These are phyloP conservation scores for Latrodectus hesperus DNA, from an alignment of 2,888 invertebrate genomes.

Conservation along the genomic window DNA sequence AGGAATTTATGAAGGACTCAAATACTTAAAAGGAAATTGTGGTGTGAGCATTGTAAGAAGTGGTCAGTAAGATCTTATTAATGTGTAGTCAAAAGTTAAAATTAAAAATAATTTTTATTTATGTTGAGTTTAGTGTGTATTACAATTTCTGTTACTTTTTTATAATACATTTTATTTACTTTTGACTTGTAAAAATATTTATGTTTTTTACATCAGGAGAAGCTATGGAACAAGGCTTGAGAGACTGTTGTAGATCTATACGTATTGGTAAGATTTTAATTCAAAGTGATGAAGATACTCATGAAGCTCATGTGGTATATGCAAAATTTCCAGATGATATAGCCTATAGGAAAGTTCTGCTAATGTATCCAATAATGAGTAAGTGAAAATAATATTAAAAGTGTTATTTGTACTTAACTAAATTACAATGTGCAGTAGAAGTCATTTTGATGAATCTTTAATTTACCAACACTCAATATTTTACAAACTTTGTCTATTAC, in stretches of 20 bases:
- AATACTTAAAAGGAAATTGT: conserved; percentile 97
- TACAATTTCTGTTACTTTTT: not conserved
- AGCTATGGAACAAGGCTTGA: conserved; percentile 88
- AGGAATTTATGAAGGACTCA: conserved; percentile 90
- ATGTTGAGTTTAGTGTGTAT: not conserved
- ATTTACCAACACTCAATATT: no score
- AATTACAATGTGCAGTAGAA: not conserved
- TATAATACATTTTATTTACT: not conserved
- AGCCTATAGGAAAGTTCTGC: conserved; percentile 86
- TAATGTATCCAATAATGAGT: conserved; percentile 99
- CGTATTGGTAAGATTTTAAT: conserved; percentile 98
- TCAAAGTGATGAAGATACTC: conserved; percentile 96
- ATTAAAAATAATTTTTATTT: no score
- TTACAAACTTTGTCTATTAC: no score
- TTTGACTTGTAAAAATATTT: not conserved
- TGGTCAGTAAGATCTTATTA: conserved; percentile 73
- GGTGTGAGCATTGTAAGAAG: conserved; percentile 95
- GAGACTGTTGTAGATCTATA: conserved; percentile 98
- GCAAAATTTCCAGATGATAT: conserved; percentile 98
- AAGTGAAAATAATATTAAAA: conserved; percentile 71
- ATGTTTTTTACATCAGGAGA: conserved; percentile 77
- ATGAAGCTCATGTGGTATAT: conserved; percentile 94
- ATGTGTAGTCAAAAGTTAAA: no score
- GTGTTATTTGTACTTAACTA: conserved; percentile 67
- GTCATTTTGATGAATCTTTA: no score